phyloP scores from a whole-genome alignment of 2,888 invertebrate species.

The Punctoribates punctum region DNA sequence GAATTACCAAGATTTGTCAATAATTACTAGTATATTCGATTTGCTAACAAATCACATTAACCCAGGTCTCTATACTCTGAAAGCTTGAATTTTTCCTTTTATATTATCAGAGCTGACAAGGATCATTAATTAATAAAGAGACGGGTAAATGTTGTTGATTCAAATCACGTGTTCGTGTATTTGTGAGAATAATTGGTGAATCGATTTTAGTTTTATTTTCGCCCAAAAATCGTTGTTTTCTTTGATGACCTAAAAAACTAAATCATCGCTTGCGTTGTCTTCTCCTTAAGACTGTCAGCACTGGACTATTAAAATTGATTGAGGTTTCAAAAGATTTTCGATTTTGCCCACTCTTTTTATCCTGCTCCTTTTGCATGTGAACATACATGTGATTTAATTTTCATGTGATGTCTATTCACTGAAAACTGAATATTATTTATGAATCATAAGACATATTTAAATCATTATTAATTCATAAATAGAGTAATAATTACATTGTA shows the following conservation, averaged over 20 bases:
- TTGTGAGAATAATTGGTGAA: too few species aligned
- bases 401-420: slow-evolving; percentile 25
- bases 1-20: too few species aligned
- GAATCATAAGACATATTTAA: slow-evolving; percentile 21
- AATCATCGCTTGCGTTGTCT: not conserved
- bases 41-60: too few species aligned
- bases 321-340: not conserved
- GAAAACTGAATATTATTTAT: not conserved
- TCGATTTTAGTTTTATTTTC: too few species aligned
- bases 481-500: too few species aligned
- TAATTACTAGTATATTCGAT: too few species aligned
- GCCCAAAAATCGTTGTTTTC: not conserved
- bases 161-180: too few species aligned
- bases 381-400: slow-evolving; percentile 20
- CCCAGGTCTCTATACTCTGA: too few species aligned
- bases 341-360: not conserved
- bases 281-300: not conserved
- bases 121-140: too few species aligned
- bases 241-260: not conserved
- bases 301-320: not conserved
- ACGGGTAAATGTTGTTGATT: too few species aligned
- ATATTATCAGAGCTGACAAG: too few species aligned
- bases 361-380: slow-evolving; percentile 4
- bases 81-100: too few species aligned
- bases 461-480: not conserved